Conservation (phyloP, 2,113 vertebrate genomes). For the Cyprinodon variegatus region DNA sequence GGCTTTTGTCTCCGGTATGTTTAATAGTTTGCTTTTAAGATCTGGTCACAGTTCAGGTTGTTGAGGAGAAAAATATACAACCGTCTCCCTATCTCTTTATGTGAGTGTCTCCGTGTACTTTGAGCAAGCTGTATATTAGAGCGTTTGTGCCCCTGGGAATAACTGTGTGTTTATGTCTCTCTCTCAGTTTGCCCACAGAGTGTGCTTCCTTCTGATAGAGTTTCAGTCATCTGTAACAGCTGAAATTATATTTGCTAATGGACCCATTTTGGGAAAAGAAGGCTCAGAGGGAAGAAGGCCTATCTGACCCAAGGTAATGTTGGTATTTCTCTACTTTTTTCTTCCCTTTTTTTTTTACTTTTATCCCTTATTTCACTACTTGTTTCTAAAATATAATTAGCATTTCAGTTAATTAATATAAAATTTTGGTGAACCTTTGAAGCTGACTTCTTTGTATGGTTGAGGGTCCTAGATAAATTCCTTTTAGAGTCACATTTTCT, state of each 20-base stretch:
- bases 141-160: constrained; percentile 19
- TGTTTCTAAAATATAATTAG: background rate
- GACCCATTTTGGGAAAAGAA: constrained; percentile 59
- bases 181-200: constrained; percentile 22
- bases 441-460: constrained; percentile 18
- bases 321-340: constrained; percentile 38
- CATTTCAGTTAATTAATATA: constrained; percentile 9
- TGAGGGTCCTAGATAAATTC: constrained; percentile 6
- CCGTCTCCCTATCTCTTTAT: constrained; percentile 18
- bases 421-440: constrained; percentile 10
- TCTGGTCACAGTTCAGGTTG: constrained; percentile 41
- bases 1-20: constrained; percentile 18
- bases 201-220: constrained; percentile 51
- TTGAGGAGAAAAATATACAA: constrained; percentile 29
- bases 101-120: background rate
- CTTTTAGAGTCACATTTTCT: constrained; percentile 6
- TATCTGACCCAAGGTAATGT: constrained; percentile 64
- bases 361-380: constrained; percentile 27
- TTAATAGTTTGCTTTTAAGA: constrained; percentile 47
- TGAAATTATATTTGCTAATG: constrained; percentile 74
- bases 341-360: background rate
- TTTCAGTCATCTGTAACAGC: constrained; percentile 63
- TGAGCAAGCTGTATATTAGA: constrained; percentile 15
- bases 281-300: constrained; percentile 51
- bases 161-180: constrained; percentile 8